These are phyloP conservation scores for Paracanthobrama guichenoti DNA, from an alignment of 2,113 vertebrate genomes.

Conservation along the genomic window DNA sequence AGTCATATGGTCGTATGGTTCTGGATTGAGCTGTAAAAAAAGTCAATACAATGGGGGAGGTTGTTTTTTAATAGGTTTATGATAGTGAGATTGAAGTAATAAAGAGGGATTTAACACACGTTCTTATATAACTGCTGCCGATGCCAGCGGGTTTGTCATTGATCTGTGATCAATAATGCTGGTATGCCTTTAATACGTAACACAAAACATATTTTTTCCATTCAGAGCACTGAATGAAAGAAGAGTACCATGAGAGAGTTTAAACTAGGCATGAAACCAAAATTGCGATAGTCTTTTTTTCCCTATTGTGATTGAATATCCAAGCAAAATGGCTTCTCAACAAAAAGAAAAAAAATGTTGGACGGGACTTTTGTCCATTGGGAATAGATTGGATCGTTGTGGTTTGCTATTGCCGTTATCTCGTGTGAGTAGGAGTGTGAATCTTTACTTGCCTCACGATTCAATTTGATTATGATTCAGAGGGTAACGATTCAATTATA, in stretches of 20 bases:
- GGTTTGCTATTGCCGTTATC: no score
- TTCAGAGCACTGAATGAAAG: neutral
- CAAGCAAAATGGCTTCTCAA: no score
- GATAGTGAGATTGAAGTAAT: neutral
- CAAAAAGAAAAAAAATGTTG: no score
- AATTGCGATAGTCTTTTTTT: no score
- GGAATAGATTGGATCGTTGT: no score
- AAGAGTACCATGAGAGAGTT: neutral
- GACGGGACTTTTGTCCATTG: no score
- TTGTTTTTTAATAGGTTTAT: neutral
- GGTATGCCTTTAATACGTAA: neutral
- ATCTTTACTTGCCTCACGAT: no score
- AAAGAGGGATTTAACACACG: neutral
- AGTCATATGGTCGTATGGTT: neutral
- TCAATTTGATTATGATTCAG: no score
- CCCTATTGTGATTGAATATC: no score
- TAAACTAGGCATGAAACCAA: no score
- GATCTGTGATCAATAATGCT: neutral
- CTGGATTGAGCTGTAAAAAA: constrained; percentile 7
- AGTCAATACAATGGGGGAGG: neutral
- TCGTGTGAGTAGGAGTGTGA: no score
- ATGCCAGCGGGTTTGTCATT: neutral
- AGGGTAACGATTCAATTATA: no score
- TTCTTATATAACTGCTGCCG: neutral
- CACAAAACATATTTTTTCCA: neutral